A percentile compares a stretch with the other conserved stretches of the same genome.
Conservation (phyloP, 2,113 vertebrate genomes). For the Barnardius zonarius region DNA sequence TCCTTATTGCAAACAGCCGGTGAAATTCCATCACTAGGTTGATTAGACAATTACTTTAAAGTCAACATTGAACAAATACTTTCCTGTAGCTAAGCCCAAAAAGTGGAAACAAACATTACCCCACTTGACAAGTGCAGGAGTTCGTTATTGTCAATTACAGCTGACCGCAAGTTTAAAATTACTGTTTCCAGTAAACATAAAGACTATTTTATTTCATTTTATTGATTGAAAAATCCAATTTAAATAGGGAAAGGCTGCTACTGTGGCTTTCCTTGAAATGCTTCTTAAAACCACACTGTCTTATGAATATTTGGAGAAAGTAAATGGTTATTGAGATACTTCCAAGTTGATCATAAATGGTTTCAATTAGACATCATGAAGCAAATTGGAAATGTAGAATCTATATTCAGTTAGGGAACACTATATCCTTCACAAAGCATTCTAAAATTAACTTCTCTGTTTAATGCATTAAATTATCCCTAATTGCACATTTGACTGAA, state of each 20-base stretch:
- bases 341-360: constrained; percentile 56
- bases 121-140: constrained; percentile 60
- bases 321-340: constrained; percentile 49
- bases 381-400: constrained; percentile 30
- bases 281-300: constrained; percentile 58
- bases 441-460: constrained; percentile 33
- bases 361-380: constrained; percentile 62
- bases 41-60: constrained; percentile 66
- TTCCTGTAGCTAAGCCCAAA: constrained; percentile 35
- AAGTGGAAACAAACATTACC: constrained; percentile 58
- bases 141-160: constrained; percentile 45
- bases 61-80: constrained; percentile 49
- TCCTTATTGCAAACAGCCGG: constrained; percentile 20
- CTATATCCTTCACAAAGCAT: constrained; percentile 18
- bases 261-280: constrained; percentile 67
- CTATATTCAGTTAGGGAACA: constrained; percentile 2
- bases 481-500: constrained; percentile 21
- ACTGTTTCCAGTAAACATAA: constrained; percentile 66
- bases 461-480: background rate
- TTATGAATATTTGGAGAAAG: constrained; percentile 54
- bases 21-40: constrained; percentile 32
- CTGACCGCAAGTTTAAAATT: constrained; percentile 57
- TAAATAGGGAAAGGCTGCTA: constrained; percentile 62
- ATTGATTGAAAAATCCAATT: constrained; percentile 68
- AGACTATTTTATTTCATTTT: constrained; percentile 68